Evolutionary conservation across 2,113 vertebrate genomes (phyloP).

Genomic region (Todiramphus chloris): DNA sequence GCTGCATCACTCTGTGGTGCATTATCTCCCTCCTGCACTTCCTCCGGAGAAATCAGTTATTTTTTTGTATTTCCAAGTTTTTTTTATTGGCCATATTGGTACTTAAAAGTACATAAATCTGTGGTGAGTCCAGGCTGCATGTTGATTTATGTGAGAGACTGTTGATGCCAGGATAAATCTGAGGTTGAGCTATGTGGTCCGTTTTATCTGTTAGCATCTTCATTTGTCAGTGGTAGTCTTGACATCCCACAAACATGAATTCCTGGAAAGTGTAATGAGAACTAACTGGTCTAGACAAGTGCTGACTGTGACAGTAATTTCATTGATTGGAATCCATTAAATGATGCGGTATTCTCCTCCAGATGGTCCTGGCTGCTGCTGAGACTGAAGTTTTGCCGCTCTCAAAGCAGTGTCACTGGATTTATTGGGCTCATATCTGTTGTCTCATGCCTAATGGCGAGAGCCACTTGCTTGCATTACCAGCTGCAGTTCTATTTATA

Average conservation of each 20-base stretch:
- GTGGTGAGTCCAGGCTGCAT: not conserved
- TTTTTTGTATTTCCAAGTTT: not conserved
- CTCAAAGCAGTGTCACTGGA: not conserved
- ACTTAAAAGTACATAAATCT: not conserved
- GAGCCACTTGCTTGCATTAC: not conserved
- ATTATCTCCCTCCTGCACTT: not conserved
- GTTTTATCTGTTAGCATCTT: not conserved
- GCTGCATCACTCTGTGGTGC: rapidly evolving
- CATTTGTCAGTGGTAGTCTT: not conserved
- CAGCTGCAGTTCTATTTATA: not conserved
- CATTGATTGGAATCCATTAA: slow-evolving; percentile 23
- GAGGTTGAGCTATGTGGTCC: not conserved
- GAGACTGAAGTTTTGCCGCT: not conserved
- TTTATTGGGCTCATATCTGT: not conserved
- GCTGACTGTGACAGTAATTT: not conserved
- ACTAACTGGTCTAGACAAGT: not conserved
- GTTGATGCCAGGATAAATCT: not conserved
- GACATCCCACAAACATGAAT: not conserved
- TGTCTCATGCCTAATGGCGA: not conserved
- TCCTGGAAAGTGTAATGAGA: slow-evolving; percentile 24
- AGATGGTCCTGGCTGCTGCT: not conserved
- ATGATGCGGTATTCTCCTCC: not conserved
- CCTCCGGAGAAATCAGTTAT: not conserved
- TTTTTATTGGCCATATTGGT: not conserved
- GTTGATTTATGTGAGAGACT: not conserved